phyloP scores from a whole-genome alignment of 2,888 invertebrate species.

The Hyles lineata region DNA sequence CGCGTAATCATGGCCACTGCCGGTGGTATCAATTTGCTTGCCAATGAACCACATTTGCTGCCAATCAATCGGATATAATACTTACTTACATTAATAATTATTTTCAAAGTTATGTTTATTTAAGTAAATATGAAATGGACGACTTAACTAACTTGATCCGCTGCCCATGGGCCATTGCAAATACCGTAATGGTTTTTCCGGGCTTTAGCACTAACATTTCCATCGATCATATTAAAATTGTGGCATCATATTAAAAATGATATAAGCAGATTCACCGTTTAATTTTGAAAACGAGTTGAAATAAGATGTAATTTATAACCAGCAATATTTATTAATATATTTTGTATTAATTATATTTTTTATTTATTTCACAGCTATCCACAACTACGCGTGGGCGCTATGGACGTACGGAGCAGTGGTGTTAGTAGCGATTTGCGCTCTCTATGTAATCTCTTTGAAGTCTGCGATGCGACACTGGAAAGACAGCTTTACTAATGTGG shows the following conservation, averaged over 20 bases:
- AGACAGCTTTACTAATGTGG: constrained; percentile 79
- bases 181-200: too few species aligned
- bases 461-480: constrained; percentile 83
- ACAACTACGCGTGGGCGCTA: constrained; percentile 82
- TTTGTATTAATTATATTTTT: not conserved
- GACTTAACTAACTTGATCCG: not conserved
- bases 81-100: not conserved
- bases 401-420: constrained; percentile 81
- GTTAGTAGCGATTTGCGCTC: constrained; percentile 75
- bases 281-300: not conserved
- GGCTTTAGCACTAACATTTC: too few species aligned
- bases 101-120: too few species aligned
- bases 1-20: not conserved
- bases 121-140: not conserved
- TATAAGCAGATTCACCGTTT: too few species aligned
- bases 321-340: not conserved
- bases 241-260: not conserved
- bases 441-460: constrained; percentile 83
- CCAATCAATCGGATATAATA: not conserved
- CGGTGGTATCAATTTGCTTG: not conserved
- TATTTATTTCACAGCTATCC: constrained; percentile 77
- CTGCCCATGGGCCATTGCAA: too few species aligned
- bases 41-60: not conserved
- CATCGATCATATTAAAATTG: too few species aligned
- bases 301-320: not conserved